Conservation (phyloP, 2,888 invertebrate species). For the Podotricha telesiphe region DNA sequence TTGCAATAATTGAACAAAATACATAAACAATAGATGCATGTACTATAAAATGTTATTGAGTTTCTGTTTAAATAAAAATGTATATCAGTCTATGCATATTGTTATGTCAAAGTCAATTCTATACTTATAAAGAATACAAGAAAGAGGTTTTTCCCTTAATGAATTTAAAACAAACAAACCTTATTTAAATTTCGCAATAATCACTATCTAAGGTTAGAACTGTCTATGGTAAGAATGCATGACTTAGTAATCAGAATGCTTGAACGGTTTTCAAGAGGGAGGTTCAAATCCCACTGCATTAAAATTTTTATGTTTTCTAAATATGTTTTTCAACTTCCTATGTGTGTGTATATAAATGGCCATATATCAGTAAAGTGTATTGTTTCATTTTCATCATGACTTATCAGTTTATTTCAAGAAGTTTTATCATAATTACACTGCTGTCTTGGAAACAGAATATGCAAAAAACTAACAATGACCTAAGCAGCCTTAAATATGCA, state of each 20-base stretch:
- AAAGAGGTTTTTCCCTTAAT: neutral
- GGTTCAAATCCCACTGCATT: no score
- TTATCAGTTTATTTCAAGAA: conserved; percentile 26
- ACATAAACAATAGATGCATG: no score
- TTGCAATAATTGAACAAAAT: no score
- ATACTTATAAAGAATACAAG: neutral
- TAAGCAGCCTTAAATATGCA: conserved; percentile 9
- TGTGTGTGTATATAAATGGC: no score
- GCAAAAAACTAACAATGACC: conserved; percentile 4
- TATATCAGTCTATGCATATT: neutral
- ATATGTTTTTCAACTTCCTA: no score
- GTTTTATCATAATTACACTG: conserved; percentile 3
- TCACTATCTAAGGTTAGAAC: no score
- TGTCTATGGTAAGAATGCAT: no score
- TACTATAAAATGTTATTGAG: neutral
- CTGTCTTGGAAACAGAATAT: neutral
- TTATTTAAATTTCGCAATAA: no score
- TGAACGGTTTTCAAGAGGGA: no score
- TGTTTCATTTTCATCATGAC: neutral
- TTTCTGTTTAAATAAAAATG: conserved; percentile 9
- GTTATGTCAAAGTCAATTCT: neutral
- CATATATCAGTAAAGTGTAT: neutral
- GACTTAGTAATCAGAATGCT: neutral
- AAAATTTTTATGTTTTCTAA: no score
- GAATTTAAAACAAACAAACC: neutral